These are phyloP conservation scores for Drosophila nannoptera DNA, from an alignment of 1,140 invertebrate species.

Conservation along the genomic window DNA sequence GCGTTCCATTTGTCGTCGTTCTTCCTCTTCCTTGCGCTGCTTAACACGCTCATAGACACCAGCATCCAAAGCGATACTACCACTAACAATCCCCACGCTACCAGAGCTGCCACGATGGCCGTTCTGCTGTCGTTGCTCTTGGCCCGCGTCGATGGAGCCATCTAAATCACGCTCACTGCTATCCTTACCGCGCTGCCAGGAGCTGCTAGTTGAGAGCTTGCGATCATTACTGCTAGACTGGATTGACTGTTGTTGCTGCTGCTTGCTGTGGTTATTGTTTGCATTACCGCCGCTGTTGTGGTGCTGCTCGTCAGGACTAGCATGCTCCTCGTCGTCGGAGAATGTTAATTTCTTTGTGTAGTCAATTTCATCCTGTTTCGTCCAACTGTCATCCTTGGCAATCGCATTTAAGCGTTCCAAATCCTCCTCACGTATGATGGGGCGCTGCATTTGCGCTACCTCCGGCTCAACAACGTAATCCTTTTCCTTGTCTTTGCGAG, in stretches of 20 bases:
- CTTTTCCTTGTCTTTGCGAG: conserved; percentile 64
- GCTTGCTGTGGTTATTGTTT: conserved; percentile 35
- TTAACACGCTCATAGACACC: conserved; percentile 83
- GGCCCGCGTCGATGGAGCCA: conserved; percentile 38
- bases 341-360: conserved; percentile 97
- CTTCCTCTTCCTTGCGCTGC: conserved; percentile 86
- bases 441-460: conserved; percentile 81
- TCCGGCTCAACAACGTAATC: conserved; percentile 76
- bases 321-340: conserved; percentile 90
- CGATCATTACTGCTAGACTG: conserved; percentile 43
- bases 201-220: conserved; percentile 49
- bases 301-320: conserved; percentile 79
- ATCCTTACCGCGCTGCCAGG: conserved; percentile 67
- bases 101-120: conserved; percentile 70
- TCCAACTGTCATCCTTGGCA: conserved; percentile 93
- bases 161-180: conserved; percentile 79
- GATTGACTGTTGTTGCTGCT: conserved; percentile 27
- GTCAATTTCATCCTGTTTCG: conserved; percentile 94
- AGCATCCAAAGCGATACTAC: conserved; percentile 70
- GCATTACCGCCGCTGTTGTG: conserved; percentile 33
- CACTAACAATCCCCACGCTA: conserved; percentile 45
- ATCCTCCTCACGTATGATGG: conserved; percentile 95
- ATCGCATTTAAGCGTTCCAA: conserved; percentile 95
- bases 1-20: conserved; percentile 84
- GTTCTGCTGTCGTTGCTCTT: conserved; percentile 72